Evolutionary conservation across 2,888 invertebrate genomes (phyloP), one percentile per base, ranked within the genome.

Genomic region (Tortrix viridana): DNA sequence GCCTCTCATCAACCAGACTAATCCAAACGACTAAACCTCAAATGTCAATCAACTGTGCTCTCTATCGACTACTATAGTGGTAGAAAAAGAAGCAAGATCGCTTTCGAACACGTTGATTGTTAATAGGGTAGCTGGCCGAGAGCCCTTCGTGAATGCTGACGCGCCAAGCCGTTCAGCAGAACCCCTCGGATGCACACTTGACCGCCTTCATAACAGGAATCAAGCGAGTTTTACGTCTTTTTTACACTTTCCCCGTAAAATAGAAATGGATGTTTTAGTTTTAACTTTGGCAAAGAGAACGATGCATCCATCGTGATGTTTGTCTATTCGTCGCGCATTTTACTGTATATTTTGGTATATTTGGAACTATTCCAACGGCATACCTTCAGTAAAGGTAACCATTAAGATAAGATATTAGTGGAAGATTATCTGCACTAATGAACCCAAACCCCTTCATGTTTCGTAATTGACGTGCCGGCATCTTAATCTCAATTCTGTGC

Each of bases 121-220:
- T 80, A 81, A 78, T 78, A 73, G 71, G 75, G 79, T 75, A 70
- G 73, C 76, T 72, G 72, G 68, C 68, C 66, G 71, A 86, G 85
- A 74, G 81, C 83, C 71, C 87, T 88, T 77, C 72, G 71, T 79
- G 70, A 82, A 70, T 69, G 90, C 87, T 88, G 89, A 89, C 81
- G 76, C 77, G 69, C 74, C 79, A 72, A 70, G 74, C 70, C 74
- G 72, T 74, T 71, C 74, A 79, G 80, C 73, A 41, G 77, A 72
- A 73, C 76, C 84, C 80, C 89, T 88, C 74, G 75, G 83, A 74
- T 75, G 75, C 79, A 86, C 91, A 86, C 91, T 91, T 89, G 89
- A 89, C 88, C 86, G 90, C 84, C 80, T 86, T 85, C 80, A 74
- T 75, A 69, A 72, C 69, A 72, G 74, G 75, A 85, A 85, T 86